Evolutionary conservation across 2,113 vertebrate species (phyloP).

Genomic region (Lipotes vexillifer): DNA sequence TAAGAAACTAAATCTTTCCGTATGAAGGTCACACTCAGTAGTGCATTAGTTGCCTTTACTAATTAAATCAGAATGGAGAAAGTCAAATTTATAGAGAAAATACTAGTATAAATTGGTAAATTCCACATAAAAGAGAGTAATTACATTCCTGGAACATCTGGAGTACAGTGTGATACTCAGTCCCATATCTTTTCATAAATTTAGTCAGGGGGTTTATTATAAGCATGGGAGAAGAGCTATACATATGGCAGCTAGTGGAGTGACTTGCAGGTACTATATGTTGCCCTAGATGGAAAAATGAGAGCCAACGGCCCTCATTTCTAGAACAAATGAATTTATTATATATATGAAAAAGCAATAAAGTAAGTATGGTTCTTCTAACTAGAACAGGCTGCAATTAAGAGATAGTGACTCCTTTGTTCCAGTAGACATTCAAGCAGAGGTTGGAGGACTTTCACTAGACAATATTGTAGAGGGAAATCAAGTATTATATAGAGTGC

Average conservation of each 20-base stretch:
- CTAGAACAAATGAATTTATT: neutral
- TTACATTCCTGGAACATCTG: neutral
- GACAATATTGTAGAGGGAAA: neutral
- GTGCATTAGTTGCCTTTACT: neutral
- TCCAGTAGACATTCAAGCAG: neutral
- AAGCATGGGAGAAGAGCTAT: neutral
- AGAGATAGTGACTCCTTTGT: neutral
- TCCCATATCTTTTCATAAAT: neutral
- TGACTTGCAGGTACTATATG: neutral
- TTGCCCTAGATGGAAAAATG: neutral
- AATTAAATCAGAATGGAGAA: neutral
- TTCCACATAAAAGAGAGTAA: neutral
- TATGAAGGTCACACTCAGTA: neutral
- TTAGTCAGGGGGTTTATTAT: neutral
- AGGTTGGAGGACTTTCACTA: neutral
- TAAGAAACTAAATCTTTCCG: neutral
- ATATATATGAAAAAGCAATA: neutral
- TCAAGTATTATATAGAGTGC: neutral
- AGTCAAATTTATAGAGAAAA: neutral
- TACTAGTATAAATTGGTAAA: neutral
- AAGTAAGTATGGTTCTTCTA: neutral
- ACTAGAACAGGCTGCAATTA: neutral
- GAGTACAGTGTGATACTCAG: neutral
- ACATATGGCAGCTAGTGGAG: neutral
- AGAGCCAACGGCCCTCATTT: neutral